Evolutionary conservation across 2,797 vertebrate species (phyloP), one percentile per base, ranked within the genome.

Genomic region (Poliocrania exsul): DNA sequence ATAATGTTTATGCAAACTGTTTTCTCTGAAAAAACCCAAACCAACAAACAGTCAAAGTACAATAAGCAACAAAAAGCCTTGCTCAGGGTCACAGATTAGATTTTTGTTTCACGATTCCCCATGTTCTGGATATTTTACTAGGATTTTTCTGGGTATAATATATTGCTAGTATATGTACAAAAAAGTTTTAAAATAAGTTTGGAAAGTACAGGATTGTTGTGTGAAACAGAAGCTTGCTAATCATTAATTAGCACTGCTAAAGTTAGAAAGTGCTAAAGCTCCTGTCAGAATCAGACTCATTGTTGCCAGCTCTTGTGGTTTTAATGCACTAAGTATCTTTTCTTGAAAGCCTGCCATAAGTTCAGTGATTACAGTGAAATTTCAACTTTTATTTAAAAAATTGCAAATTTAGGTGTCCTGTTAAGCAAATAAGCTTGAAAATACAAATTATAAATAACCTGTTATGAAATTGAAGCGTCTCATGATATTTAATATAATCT

Each of bases 171-270:
- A 49, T 23, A 69, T 16, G 54, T 24, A 64, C 23, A 33, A 10
- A 82, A 69, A 85, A 61, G 37, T n/a, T 49, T 38, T 20, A 50
- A 88, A 81, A n/a, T 75, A 81, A 42, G 3, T 88, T 75, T 74
- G 17, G 31, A 47, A 74, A 78, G 19, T 35, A 44, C 13, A 88
- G 42, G 28, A 77, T 33, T 53, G 20, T 73, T 77, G 47, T 91
- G 85, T 75, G 69, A 86, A 92, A 50, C 47, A 88, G 70, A 81
- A 86, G 14, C 49, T 85, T 61, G 44, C 50, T 91, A 91, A 91
- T 87, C 69, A 74, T 90, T 96, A 90, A 90, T 94, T 95, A 92
- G 38, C 65, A 74, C 35, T 53, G 19, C 64, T 86, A 86, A 88
- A 93, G n/a, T 81, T 67, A 88, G 72, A 86, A 93, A 47, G 57